Percentiles rank a stretch among this genome's conserved stretches.
These are phyloP conservation scores for Muscicapa adusta DNA, from an alignment of 2,113 vertebrate genomes.

Conservation along the genomic window DNA sequence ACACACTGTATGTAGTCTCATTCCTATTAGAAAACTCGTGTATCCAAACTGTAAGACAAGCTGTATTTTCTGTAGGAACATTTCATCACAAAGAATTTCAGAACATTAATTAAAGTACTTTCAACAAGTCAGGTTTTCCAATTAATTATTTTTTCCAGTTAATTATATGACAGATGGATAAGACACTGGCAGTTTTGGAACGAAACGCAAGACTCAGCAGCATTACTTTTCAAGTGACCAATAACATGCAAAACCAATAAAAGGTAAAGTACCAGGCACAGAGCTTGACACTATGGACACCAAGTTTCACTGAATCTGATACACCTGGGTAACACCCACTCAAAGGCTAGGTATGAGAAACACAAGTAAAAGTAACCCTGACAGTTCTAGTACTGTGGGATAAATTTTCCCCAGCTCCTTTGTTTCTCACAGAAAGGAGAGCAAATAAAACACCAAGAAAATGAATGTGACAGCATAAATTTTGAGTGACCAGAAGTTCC, in stretches of 20 bases:
- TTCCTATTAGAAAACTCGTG: background rate
- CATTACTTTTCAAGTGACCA: background rate
- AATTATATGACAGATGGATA: constrained; percentile 14
- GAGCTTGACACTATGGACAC: background rate
- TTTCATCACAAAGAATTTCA: constrained; percentile 8
- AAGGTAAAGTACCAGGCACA: background rate
- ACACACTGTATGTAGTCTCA: background rate
- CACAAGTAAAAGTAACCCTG: background rate
- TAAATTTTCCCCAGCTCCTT: background rate
- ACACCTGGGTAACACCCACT: fast-evolving
- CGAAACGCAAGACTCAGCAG: background rate
- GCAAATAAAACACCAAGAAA: background rate
- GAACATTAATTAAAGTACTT: constrained; percentile 19
- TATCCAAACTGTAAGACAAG: background rate
- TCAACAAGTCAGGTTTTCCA: constrained; percentile 25
- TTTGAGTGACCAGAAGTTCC: background rate
- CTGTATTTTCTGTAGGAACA: background rate
- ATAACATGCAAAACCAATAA: background rate
- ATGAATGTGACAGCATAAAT: background rate
- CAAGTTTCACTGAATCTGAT: background rate
- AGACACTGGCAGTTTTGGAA: background rate
- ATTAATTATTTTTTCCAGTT: constrained; percentile 33
- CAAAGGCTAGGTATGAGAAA: fast-evolving
- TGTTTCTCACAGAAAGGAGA: background rate
- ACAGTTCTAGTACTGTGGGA: background rate